phyloP scores from a whole-genome alignment of 1,140 invertebrate genomes.

The Melipona quadrifasciata region DNA sequence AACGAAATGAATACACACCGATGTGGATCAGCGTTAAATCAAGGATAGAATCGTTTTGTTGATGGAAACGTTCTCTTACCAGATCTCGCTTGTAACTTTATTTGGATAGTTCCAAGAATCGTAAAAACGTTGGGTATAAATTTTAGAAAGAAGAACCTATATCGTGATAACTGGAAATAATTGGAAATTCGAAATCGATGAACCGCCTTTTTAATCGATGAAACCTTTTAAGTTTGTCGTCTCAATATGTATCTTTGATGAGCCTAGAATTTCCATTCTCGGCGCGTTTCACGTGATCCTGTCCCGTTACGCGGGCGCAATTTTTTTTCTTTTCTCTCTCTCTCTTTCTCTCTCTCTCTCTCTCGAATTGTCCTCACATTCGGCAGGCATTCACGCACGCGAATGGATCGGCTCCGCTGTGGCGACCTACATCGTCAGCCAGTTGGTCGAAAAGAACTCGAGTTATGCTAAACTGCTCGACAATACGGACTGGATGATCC shows the following conservation, averaged over 20 bases:
- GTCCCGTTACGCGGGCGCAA: slow-evolving; percentile 54
- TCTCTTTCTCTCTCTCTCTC: too few relatives aligned
- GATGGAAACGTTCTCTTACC: too few relatives aligned
- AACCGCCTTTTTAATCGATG: too few relatives aligned
- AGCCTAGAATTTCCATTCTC: background rate
- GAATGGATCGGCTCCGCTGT: slow-evolving; percentile 96
- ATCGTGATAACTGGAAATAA: too few relatives aligned
- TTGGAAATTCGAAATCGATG: too few relatives aligned
- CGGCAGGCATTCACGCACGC: slow-evolving; percentile 92
- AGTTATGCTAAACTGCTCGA: slow-evolving; percentile 87
- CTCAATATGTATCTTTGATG: background rate
- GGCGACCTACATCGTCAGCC: slow-evolving; percentile 91
- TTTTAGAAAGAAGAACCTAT: too few relatives aligned
- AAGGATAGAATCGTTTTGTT: too few relatives aligned
- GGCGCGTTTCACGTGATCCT: slow-evolving; percentile 10
- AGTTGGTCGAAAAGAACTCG: slow-evolving; percentile 88
- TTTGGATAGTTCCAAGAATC: too few relatives aligned
- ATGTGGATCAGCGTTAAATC: too few relatives aligned
- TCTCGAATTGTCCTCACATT: slow-evolving; percentile 66
- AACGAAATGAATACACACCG: background rate
- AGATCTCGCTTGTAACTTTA: too few relatives aligned
- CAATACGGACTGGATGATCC: slow-evolving; percentile 91
- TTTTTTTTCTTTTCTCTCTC: background rate
- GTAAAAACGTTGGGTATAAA: too few relatives aligned
- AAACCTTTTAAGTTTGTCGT: too few relatives aligned